These are phyloP conservation scores for Drosophila hawaiiensis DNA, from an alignment of 2,888 invertebrate genomes.

Conservation along the genomic window DNA sequence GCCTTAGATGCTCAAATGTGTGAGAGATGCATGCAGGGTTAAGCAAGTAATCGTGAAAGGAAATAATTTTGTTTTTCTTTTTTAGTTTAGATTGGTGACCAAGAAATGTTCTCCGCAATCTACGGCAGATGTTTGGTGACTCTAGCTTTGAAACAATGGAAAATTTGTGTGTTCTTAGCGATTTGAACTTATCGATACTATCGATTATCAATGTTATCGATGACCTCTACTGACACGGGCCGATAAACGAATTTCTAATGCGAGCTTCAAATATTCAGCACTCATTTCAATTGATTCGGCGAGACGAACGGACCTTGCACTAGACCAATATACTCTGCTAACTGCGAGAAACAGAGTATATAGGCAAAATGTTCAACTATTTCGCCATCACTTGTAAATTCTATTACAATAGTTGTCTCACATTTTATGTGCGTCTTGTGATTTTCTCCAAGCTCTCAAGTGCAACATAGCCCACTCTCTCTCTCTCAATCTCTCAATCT, in stretches of 20 bases:
- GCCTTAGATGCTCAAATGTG: too few species aligned
- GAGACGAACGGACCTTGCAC: background rate
- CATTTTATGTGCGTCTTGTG: constrained; percentile 71
- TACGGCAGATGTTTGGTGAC: background rate
- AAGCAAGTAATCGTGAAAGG: too few species aligned
- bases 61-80: too few species aligned
- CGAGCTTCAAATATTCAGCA: background rate
- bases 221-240: background rate
- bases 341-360: background rate
- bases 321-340: background rate
- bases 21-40: too few species aligned
- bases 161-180: background rate
- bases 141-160: background rate
- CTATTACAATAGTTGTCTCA: constrained; percentile 41
- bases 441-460: constrained; percentile 59
- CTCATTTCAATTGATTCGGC: background rate
- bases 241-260: too few species aligned
- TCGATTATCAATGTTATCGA: background rate
- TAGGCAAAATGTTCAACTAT: constrained; percentile 1
- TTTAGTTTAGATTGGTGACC: too few species aligned
- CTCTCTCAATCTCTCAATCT: background rate
- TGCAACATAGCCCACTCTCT: constrained; percentile 41
- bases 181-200: background rate
- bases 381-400: constrained; percentile 34
- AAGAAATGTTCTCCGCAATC: too few species aligned